Conservation (phyloP, 2,888 invertebrate species). For the Orthonevra nobilis region DNA sequence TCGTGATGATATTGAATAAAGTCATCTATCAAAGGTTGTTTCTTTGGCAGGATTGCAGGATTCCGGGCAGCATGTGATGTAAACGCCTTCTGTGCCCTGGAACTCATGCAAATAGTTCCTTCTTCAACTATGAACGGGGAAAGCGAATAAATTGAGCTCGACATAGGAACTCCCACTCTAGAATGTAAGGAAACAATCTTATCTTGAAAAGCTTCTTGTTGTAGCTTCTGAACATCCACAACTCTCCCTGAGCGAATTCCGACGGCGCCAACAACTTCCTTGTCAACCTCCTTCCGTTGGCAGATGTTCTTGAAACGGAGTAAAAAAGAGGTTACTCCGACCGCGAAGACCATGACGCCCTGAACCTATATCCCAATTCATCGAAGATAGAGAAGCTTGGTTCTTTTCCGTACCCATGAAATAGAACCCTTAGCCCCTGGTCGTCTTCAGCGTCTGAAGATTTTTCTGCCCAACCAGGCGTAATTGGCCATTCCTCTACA, state of each 20-base stretch:
- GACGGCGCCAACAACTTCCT: neutral
- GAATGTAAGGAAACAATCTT: neutral
- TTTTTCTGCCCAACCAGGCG: neutral
- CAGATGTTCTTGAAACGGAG: neutral
- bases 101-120: neutral
- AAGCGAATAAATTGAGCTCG: neutral
- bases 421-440: neutral
- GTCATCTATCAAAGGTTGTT: neutral
- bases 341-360: slow-evolving; percentile 8
- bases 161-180: neutral
- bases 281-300: neutral
- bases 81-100: slow-evolving; percentile 5
- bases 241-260: too few relatives aligned
- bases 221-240: too few relatives aligned
- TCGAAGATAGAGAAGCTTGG: neutral
- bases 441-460: neutral
- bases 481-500: neutral
- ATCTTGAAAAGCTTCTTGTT: neutral
- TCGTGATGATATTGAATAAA: neutral
- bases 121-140: slow-evolving; percentile 13
- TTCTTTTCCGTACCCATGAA: neutral
- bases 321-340: neutral
- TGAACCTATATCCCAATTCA: neutral
- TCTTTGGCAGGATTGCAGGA: neutral
- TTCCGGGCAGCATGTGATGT: neutral